Conservation (phyloP, 2,888 invertebrate species). For the Epirrhoe tristata region DNA sequence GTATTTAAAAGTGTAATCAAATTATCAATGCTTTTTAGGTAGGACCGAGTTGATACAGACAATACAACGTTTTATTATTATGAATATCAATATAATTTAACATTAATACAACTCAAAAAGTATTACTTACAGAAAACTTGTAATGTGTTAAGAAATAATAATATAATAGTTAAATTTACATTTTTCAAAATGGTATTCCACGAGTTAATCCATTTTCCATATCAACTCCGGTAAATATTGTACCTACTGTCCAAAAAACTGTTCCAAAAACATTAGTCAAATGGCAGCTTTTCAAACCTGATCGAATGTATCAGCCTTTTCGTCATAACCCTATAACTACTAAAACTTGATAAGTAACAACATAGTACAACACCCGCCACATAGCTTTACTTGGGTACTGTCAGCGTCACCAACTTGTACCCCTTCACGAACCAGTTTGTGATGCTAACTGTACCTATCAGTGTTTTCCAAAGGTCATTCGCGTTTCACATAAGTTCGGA, state of each 20-base stretch:
- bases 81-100: not conserved
- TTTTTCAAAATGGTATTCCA: no score
- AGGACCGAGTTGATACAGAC: not conserved
- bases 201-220: not conserved
- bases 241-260: conserved; percentile 49
- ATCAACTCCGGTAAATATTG: conserved; percentile 21
- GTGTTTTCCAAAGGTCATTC: no score
- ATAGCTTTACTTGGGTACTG: no score
- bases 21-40: not conserved
- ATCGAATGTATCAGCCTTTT: conserved; percentile 80
- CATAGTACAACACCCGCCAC: conserved; percentile 55
- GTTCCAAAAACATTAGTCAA: conserved; percentile 53
- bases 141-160: no score
- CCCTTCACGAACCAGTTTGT: no score
- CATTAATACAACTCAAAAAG: not conserved
- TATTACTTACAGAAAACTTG: no score
- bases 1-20: not conserved
- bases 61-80: not conserved
- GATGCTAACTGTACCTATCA: no score
- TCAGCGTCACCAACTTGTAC: no score
- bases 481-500: no score
- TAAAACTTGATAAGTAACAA: conserved; percentile 80
- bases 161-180: no score
- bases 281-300: conserved; percentile 69
- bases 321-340: conserved; percentile 76